These are phyloP conservation scores for Luehdorfia chinensis DNA, from an alignment of 1,140 invertebrate genomes.

Conservation along the genomic window DNA sequence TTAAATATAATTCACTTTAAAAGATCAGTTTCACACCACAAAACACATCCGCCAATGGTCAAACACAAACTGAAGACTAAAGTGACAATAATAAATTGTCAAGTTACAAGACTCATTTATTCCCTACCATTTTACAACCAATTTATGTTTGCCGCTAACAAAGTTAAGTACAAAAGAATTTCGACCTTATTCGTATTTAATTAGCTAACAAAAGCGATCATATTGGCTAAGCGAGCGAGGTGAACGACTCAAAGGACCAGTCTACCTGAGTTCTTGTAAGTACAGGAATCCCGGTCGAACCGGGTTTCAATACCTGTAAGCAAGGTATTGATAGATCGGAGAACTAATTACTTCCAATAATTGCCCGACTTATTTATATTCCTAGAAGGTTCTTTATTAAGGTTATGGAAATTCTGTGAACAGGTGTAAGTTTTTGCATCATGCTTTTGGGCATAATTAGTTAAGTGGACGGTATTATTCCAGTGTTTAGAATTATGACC, in stretches of 20 bases:
- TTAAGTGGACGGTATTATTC: too few relatives aligned
- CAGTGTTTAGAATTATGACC: too few relatives aligned
- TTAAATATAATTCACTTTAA: too few relatives aligned
- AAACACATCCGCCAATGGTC: conserved; percentile 30
- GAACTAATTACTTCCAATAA: conserved; percentile 18
- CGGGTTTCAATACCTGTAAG: conserved; percentile 18
- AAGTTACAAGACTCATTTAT: conserved; percentile 35
- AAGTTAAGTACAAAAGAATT: conserved; percentile 19
- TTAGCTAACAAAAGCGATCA: conserved; percentile 3
- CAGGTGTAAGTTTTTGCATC: too few relatives aligned
- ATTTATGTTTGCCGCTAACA: conserved; percentile 12
- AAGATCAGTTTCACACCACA: conserved; percentile 24
- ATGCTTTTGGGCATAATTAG: too few relatives aligned
- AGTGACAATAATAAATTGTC: conserved; percentile 41
- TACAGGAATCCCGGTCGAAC: conserved; percentile 18
- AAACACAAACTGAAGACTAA: conserved; percentile 40
- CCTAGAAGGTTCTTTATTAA: conserved; percentile 2
- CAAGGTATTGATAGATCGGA: conserved; percentile 25
- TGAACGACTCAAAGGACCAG: conserved; percentile 16
- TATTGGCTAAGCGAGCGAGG: neutral
- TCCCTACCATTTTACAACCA: conserved; percentile 31
- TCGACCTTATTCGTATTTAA: conserved; percentile 16
- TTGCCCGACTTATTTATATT: conserved; percentile 1
- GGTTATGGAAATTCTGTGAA: neutral
- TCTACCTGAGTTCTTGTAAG: conserved; percentile 20